These are phyloP conservation scores for Clamator glandarius DNA, from an alignment of 2,797 vertebrate genomes.

Conservation along the genomic window DNA sequence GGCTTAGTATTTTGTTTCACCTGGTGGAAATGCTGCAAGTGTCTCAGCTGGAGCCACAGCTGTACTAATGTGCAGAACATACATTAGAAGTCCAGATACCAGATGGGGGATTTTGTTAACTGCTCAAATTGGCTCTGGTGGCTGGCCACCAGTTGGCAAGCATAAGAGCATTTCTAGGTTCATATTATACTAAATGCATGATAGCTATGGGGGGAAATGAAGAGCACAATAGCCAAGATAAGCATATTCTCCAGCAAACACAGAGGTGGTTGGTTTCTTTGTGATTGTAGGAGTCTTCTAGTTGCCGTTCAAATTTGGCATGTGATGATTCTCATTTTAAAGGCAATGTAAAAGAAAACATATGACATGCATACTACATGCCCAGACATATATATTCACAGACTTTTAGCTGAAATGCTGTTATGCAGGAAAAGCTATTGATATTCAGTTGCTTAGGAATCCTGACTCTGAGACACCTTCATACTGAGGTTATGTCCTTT, in stretches of 20 bases:
- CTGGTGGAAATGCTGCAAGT: constrained; percentile 27
- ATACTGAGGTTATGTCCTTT: neutral
- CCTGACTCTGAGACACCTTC: neutral
- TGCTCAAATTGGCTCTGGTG: neutral
- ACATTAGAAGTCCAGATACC: constrained; percentile 33
- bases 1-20: constrained; percentile 46
- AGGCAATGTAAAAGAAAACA: neutral
- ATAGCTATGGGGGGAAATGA: neutral
- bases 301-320: neutral
- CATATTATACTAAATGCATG: neutral
- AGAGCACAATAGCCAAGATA: neutral
- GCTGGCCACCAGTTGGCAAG: constrained; percentile 39
- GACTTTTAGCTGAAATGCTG: neutral
- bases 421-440: neutral
- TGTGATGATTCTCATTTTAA: neutral
- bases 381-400: neutral
- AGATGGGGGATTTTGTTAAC: constrained; percentile 58
- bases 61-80: constrained; percentile 32
- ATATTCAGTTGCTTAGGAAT: neutral
- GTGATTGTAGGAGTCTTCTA: neutral
- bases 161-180: neutral
- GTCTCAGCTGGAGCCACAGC: constrained; percentile 59
- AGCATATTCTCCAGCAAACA: neutral
- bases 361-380: neutral
- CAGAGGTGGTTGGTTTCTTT: neutral